These are phyloP conservation scores for Drosophila formosana DNA, from an alignment of 2,888 invertebrate genomes.

Conservation along the genomic window DNA sequence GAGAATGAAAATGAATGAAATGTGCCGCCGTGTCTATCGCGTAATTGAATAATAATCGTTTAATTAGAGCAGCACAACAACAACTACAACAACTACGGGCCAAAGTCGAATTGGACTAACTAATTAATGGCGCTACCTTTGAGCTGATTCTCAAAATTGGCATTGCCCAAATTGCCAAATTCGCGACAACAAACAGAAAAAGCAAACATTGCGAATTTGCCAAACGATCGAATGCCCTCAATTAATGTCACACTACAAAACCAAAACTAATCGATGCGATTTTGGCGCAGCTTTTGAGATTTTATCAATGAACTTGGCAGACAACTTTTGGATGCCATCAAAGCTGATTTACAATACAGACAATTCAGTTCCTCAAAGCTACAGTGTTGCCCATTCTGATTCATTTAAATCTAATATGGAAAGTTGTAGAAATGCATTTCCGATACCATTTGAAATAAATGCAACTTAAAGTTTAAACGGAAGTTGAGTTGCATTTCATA, in stretches of 20 bases:
- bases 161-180: conserved; percentile 12
- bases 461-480: too few species aligned
- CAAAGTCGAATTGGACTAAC: conserved; percentile 55
- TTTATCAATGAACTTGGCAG: conserved; percentile 2
- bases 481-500: too few species aligned
- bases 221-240: conserved; percentile 9
- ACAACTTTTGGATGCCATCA: not conserved
- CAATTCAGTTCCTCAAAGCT: not conserved
- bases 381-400: too few species aligned
- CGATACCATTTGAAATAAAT: too few species aligned
- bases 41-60: conserved; percentile 67
- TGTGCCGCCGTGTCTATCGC: conserved; percentile 36
- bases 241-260: conserved; percentile 12
- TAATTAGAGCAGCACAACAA: conserved; percentile 46
- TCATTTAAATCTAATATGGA: too few species aligned
- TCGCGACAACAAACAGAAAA: conserved; percentile 6
- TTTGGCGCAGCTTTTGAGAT: not conserved
- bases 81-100: conserved; percentile 21
- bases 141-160: conserved; percentile 16
- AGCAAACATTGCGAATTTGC: not conserved
- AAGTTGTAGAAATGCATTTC: too few species aligned
- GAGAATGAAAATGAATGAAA: conserved; percentile 18
- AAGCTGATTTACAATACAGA: not conserved
- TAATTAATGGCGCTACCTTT: conserved; percentile 49
- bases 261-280: not conserved